Evolutionary conservation across 2,797 vertebrate genomes (phyloP), one percentile per base, ranked within the genome.

Genomic region (Netta rufina): DNA sequence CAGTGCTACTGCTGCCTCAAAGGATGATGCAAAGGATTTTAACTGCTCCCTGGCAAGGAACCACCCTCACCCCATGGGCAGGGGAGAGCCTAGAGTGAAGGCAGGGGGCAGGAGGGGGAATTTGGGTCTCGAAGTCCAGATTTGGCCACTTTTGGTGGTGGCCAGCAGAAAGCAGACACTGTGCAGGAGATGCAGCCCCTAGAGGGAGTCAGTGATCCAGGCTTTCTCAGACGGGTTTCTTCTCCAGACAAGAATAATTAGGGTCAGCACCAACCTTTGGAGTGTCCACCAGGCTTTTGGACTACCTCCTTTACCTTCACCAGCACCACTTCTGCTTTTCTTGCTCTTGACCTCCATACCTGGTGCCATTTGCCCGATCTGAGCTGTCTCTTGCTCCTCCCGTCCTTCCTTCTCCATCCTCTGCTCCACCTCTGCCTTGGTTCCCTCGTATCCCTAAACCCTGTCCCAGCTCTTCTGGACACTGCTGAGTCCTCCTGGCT

Each of bases 101-200:
- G 17, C 41, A 80, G 30, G 6, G 4, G 1, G 4, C 19, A 65
- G 47, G 38, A 53, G 6, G 2, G 4, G 20, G 6, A 80, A 16
- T 2, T 49, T 10, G 49, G 17, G 6, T 18, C 21, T 62, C 56
- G n/a, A 38, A 78, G 45, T 22, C 41, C 67, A 45, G 61, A 32
- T 62, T 71, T 61, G 70, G 39, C 13, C 14, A 5, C n/a, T 32
- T 51, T 25, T 57, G 60, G 8, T 54, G 36, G 47, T 4, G 33
- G 12, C 13, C 18, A 74, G 41, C 56, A 30, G 66, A 51, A 71
- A 0, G 1, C 0, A 0, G 5, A 2, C 7, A 43, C 60, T 24
- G n/a, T 39, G 65, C 14, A 0, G 1, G 30, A 62, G 71, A 60
- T 21, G 13, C 73, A 80, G 66, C 36, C 39, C 39, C 45, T n/a